Conservation (phyloP, 2,797 vertebrate species). For the Gila robusta region DNA sequence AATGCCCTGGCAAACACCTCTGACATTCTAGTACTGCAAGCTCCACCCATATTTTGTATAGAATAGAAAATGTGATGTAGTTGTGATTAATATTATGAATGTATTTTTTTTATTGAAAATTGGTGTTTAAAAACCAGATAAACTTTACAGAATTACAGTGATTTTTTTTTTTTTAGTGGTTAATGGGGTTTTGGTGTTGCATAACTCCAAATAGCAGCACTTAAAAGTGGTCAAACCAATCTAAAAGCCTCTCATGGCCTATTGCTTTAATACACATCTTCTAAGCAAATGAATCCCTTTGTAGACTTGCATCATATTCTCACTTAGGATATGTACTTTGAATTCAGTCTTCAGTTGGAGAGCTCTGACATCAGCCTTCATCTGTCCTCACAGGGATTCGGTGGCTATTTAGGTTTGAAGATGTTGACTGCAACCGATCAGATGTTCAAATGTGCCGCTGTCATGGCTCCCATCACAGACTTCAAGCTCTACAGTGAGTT, state of each 20-base stretch:
- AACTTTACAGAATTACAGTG: not conserved
- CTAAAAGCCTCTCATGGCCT: not conserved
- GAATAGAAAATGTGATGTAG: not conserved
- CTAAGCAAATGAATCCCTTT: not conserved
- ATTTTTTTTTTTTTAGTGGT: not conserved
- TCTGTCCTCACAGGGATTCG: constrained; percentile 78
- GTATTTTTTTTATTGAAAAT: not conserved
- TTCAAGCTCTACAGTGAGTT: constrained; percentile 86
- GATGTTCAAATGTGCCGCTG: constrained; percentile 80
- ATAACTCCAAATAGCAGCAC: not conserved
- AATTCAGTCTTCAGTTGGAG: constrained; percentile 19
- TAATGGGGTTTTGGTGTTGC: not conserved
- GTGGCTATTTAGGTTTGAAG: constrained; percentile 84
- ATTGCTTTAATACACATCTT: not conserved
- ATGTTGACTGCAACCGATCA: constrained; percentile 81
- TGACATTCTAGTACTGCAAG: not conserved
- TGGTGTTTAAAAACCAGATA: not conserved
- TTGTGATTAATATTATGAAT: not conserved
- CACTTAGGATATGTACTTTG: not conserved
- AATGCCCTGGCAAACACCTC: not conserved
- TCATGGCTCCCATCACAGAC: constrained; percentile 82
- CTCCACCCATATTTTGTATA: not conserved
- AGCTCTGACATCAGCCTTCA: constrained; percentile 79
- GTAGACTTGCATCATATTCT: constrained; percentile 7
- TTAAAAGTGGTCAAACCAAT: not conserved